Evolutionary conservation across 2,113 vertebrate genomes (phyloP).

Genomic region (Apus apus): DNA sequence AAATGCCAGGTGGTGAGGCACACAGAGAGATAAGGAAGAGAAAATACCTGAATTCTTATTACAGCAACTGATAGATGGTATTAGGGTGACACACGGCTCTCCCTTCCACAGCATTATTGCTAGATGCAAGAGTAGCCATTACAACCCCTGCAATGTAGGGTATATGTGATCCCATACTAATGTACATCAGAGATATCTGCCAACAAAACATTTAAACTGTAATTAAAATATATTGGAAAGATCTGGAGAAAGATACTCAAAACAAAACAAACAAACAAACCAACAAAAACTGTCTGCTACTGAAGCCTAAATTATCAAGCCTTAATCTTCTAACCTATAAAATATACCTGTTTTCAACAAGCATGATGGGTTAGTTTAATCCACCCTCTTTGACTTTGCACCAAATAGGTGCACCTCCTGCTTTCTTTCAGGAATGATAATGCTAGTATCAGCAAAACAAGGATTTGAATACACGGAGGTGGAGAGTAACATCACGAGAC

Average conservation of each 20-base stretch:
- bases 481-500: neutral
- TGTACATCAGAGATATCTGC: neutral
- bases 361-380: neutral
- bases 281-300: neutral
- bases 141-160: neutral
- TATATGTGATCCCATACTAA: neutral
- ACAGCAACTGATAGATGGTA: neutral
- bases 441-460: neutral
- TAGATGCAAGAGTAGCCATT: neutral
- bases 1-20: neutral
- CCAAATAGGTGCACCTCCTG: neutral
- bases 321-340: neutral
- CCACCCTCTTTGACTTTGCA: neutral
- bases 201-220: neutral
- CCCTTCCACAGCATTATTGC: neutral
- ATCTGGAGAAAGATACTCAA: neutral
- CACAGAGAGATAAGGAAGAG: neutral
- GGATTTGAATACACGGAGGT: neutral
- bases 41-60: neutral
- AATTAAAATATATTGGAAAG: neutral
- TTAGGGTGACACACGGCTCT: neutral
- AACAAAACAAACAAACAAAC: neutral
- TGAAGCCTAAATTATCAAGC: neutral
- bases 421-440: neutral
- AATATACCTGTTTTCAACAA: neutral